Base-by-base conservation (phyloP, 2,797 vertebrate genomes). In the Geotrypetes seraphini region DNA sequence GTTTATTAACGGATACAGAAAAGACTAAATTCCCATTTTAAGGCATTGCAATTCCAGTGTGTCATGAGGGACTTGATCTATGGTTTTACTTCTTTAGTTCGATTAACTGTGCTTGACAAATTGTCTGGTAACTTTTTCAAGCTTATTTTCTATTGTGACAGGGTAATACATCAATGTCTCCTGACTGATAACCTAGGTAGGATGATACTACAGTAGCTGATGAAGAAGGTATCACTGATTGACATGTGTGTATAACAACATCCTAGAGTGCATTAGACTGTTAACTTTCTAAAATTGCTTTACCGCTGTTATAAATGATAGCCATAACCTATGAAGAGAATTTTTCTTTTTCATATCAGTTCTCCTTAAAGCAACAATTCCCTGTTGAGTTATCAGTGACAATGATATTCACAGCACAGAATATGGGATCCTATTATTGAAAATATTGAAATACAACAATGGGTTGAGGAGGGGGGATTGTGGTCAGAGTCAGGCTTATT, bases 301-400 rank as follows among this genome's bases (percentile, higher is more conserved):
- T 66, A 53, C 49, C 36, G 41, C 49, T 68, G 57, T 45, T 70
- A 53, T 27, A 69, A 78, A 56, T 55, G 43, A 52, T 41, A 53
- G 54, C 37, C 63, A 33, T n/a, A 42, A 49, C 35, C 21, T 44
- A 63, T 0, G 8, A 53, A 42, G 54, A 60, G 50, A 48, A 52
- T 41, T 28, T 12, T 52, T 55, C n/a, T n/a, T 56, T 23, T 16
- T 7, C 6, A 66, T 53, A 66, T 53, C 62, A 63, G 52, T 33
- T 19, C 3, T 56, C 23, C 39, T 55, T n/a, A 47, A 33, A 28
- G 35, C 53, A 41, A 26, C 16, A 45, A 16, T 46, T 57, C 22
- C 37, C 47, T 43, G 53, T 41, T 4, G 49, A 31, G 45, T 39
- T 50, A 50, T 19, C 38, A 49, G 53, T 42, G 42, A 33, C n/a